These are phyloP conservation scores for Parasteatoda lunata DNA, from an alignment of 2,888 invertebrate genomes.

Conservation along the genomic window DNA sequence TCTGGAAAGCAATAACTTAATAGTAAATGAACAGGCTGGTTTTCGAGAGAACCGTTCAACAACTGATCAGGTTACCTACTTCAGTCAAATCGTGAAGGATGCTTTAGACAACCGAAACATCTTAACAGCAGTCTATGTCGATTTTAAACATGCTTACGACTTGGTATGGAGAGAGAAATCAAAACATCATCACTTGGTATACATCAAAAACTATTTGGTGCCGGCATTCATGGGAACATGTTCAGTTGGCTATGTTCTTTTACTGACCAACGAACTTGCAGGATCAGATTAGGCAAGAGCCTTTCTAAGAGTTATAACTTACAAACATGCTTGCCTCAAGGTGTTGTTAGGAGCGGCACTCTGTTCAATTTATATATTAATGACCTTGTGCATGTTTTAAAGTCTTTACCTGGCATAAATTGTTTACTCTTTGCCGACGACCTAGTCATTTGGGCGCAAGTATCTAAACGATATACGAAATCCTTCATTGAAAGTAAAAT, in stretches of 20 bases:
- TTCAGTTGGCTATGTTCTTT: background rate
- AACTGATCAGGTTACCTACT: too few species aligned
- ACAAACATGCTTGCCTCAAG: background rate
- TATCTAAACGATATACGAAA: too few species aligned
- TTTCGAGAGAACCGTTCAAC: background rate
- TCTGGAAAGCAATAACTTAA: background rate
- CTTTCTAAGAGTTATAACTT: background rate
- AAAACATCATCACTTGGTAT: too few species aligned
- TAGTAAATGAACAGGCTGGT: background rate
- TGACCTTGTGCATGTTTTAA: background rate
- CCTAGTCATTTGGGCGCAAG: constrained; percentile 14
- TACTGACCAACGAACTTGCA: constrained; percentile 4
- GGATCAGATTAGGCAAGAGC: background rate
- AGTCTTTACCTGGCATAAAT: background rate
- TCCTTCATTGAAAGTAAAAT: background rate
- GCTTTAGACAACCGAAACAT: background rate
- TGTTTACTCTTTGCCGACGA: background rate
- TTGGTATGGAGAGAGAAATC: background rate
- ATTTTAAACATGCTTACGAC: background rate
- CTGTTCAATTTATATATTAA: constrained; percentile 1
- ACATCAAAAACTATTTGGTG: too few species aligned
- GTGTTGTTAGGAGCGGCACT: background rate
- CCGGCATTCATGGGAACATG: too few species aligned
- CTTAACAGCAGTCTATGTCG: background rate
- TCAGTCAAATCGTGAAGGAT: background rate